Evolutionary conservation across 1,140 invertebrate species (phyloP).

Genomic region (Drosophila tani): DNA sequence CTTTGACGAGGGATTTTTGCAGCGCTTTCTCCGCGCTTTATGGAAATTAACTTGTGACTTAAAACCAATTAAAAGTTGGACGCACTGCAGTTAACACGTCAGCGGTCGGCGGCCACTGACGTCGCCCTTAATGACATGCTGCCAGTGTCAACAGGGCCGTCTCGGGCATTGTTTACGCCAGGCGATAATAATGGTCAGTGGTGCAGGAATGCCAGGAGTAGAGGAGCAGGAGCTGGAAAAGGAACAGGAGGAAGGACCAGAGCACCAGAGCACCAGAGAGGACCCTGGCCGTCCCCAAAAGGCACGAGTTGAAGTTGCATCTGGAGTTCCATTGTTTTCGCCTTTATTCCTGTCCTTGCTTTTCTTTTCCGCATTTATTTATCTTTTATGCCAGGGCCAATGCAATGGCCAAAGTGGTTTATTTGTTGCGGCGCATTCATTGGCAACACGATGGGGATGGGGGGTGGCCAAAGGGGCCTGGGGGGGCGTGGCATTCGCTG

Average conservation of each 20-base stretch:
- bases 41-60: conserved; percentile 72
- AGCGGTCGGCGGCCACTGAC: conserved; percentile 58
- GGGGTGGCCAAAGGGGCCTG: not conserved
- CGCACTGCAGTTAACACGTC: conserved; percentile 78
- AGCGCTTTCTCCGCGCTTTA: conserved; percentile 37
- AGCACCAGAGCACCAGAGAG: not conserved
- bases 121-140: conserved; percentile 69
- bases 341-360: conserved; percentile 6
- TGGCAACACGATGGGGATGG: conserved; percentile 34
- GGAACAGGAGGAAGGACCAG: no score
- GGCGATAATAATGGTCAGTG: conserved; percentile 62
- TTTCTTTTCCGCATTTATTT: conserved; percentile 46
- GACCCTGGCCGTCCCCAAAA: not conserved
- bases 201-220: conserved; percentile 1
- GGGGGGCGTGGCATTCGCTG: conserved; percentile 23
- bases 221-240: not conserved
- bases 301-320: conserved; percentile 52
- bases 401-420: conserved; percentile 67
- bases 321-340: conserved; percentile 52
- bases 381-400: conserved; percentile 46
- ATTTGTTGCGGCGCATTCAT: conserved; percentile 57
- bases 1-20: not conserved
- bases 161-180: conserved; percentile 62
- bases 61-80: conserved; percentile 82
- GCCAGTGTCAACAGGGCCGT: conserved; percentile 68